Base-by-base conservation (phyloP, 1,140 invertebrate genomes). In the Physella acuta region DNA sequence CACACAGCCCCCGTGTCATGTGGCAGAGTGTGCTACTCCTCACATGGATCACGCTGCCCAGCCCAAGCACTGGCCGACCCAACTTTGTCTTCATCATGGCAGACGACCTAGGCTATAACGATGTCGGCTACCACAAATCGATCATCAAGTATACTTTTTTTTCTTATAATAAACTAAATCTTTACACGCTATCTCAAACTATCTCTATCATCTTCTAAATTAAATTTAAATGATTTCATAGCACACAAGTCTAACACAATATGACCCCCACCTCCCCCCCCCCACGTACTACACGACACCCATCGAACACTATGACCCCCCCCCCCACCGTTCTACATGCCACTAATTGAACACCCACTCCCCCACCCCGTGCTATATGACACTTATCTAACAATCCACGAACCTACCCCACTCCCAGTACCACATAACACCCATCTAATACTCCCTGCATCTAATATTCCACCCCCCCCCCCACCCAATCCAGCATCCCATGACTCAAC, bases 141-240 rank as follows among this genome's bases (percentile, higher is more conserved):
- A 69, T 94, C 82, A 76, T 73, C 72, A 74, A 63, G 59, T 61
- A 61, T 11, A 31, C n/a, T n/a, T n/a, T n/a, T 56, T 11, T 28
- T 56, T 20, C 53, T 56, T 11, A 14, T 24, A 56, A 11, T 26
- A 56, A 58, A 11, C 11, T 49, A 11, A 11, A 49, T 49, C 44
- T n/a, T 49, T 49, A 14, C 44, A 14, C 44, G 11, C 44, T 14
- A 11, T 14, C 44, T 49, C 44, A 11, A 11, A 49, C 44, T n/a
- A 49, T 14, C 44, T n/a, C 11, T n/a, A 49, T 49, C 44, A 11
- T 49, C n/a, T 11, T n/a, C n/a, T n/a, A n/a, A n/a, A n/a, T n/a
- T n/a, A n/a, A n/a, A n/a, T n/a, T n/a, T n/a, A n/a, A n/a, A n/a
- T n/a, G n/a, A n/a, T n/a, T n/a, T n/a, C n/a, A n/a, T n/a, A n/a